Base-by-base conservation (phyloP, 2,888 invertebrate genomes). In the Coleophora deauratella region DNA sequence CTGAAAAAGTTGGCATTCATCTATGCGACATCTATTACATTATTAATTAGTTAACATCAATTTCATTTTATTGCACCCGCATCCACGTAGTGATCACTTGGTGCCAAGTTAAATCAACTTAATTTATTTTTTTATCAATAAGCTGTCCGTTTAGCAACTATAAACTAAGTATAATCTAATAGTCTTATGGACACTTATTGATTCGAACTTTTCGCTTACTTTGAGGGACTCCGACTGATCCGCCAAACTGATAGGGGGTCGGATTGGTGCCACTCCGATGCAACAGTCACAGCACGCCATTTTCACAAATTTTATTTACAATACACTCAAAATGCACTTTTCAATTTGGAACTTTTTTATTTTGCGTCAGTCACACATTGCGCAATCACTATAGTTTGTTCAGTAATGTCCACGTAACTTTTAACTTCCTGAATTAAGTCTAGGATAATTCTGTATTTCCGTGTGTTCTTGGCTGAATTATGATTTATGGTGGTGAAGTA, bases 181-280 rank as follows among this genome's bases (percentile, higher is more conserved):
- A n/a, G n/a, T n/a, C n/a, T n/a, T n/a, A n/a, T n/a, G n/a, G n/a
- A n/a, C n/a, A n/a, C n/a, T n/a, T n/a, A n/a, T n/a, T n/a, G n/a
- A n/a, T n/a, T n/a, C n/a, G n/a, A 21, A 6, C 21, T 6, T 21
- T 21, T 21, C 6, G 72, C 88, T 90, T 86, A 94, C 94, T 90
- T 92, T 93, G 51, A 93, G 81, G 49, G 89, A 76, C 59, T 94
- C 94, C 47, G 95, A 94, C 62, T 84, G 84, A 58, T 91, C 91
- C 63, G 68, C 88, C 54, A 93, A 81, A 72, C 91, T 92, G 67
- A 95, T 91, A 49, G 95, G 95, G 51, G 91, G 88, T 61, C 91
- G 88, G 55, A 95, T 89, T 44, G 92, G 91, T 57, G 90, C 86
- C 47, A 89, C 90, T 57, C 88, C 88, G 59, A 87, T 86, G 73